Base-by-base conservation (phyloP, 2,797 vertebrate species). In the Acanthurus leucopareius region DNA sequence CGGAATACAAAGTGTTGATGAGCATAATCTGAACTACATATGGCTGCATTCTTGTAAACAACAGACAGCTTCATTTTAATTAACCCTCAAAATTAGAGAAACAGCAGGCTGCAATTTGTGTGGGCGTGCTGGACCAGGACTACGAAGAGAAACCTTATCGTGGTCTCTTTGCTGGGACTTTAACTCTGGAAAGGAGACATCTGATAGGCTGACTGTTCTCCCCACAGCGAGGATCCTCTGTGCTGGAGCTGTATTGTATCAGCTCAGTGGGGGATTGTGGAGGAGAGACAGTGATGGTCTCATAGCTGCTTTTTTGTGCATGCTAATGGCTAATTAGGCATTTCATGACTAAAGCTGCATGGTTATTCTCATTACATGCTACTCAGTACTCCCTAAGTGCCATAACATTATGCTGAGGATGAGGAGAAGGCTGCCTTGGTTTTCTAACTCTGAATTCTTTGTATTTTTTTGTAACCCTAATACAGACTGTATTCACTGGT, bases 1-100 rank as follows among this genome's bases (percentile, higher is more conserved):
- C 62, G 68, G 20, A 72, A 61, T 47, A 62, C 69, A 58, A 77
- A 83, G 63, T 75, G 68, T 71, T 71, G 76, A 72, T 74, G 79
- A 87, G 88, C 66, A 76, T 88, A 88, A 89, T 80, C 19, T 10
- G 77, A 87, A 53, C 74, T 84, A 77, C 93, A 94, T 91, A 94
- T 92, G 93, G 92, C 85, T 42, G 40, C 58, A 67, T 88, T 87
- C 90, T 89, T 73, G 72, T 85, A 74, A 88, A 90, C 93, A 92
- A 87, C 89, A 85, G 88, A 86, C 87, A 84, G 86, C 91, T 91
- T 90, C 91, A 79, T 93, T 93, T 92, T 94, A 93, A 94, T 96
- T 94, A 91, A 93, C 92, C 90, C 88, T 62, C 86, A 86, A 73
- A 92, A 94, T 94, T 90, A 93, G 89, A 77, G 47, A 74, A 93